A percentile compares a stretch with the other conserved stretches of the same genome.
phyloP scores from a whole-genome alignment of 1,140 invertebrate species.

The Colletes gigas region DNA sequence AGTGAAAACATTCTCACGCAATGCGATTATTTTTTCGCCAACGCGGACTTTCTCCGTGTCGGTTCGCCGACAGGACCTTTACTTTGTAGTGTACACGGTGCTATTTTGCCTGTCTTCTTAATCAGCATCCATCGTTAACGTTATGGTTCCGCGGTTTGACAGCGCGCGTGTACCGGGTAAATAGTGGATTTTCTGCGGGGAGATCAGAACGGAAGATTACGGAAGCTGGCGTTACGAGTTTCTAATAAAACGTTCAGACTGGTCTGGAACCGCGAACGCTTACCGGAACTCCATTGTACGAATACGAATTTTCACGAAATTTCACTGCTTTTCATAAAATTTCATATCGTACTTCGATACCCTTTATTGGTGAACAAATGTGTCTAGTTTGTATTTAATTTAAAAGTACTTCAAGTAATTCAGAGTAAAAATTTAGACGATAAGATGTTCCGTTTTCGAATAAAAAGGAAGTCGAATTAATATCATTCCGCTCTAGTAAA shows the following conservation, averaged over 20 bases:
- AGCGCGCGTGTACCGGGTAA: not conserved
- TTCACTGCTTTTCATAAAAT: no score
- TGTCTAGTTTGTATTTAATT: no score
- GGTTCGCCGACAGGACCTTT: not conserved
- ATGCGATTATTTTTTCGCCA: not conserved
- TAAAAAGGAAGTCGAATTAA: no score
- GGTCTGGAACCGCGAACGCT: not conserved
- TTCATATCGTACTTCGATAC: no score
- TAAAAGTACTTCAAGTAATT: no score
- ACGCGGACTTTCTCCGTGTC: slow-evolving; percentile 1
- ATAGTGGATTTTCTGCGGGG: not conserved
- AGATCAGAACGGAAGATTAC: slow-evolving; percentile 3
- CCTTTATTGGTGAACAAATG: no score
- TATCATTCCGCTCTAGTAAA: no score
- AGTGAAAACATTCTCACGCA: slow-evolving; percentile 33
- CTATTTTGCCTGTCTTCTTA: not conserved
- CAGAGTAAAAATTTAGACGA: no score
- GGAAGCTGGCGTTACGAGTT: not conserved
- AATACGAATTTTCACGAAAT: not conserved
- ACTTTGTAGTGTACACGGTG: not conserved
- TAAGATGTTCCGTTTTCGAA: no score
- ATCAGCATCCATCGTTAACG: slow-evolving; percentile 10
- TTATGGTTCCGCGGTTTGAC: not conserved
- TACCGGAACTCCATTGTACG: not conserved
- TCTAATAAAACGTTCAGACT: not conserved